Percentiles rank a stretch among this genome's conserved stretches.
These are phyloP conservation scores for Syngnathus acus DNA, from an alignment of 2,797 vertebrate species.

Conservation along the genomic window DNA sequence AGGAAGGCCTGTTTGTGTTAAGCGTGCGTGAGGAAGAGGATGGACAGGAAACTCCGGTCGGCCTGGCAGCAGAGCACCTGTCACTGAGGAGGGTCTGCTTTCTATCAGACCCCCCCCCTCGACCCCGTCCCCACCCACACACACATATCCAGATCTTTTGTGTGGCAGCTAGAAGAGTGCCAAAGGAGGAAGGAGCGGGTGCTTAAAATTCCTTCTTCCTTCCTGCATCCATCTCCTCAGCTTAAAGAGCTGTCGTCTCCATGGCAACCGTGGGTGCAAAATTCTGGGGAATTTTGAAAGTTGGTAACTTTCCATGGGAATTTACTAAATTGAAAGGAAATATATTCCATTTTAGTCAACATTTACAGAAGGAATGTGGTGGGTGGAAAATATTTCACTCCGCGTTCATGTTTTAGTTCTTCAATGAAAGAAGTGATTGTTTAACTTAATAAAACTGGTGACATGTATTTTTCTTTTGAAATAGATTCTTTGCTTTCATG, in stretches of 20 bases:
- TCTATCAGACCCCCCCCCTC: conserved; percentile 39
- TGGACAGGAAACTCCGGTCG: conserved; percentile 63
- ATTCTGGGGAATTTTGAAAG: background rate
- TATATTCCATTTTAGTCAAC: background rate
- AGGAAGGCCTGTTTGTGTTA: conserved; percentile 33
- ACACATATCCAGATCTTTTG: conserved; percentile 45
- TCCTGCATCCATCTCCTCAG: conserved; percentile 67
- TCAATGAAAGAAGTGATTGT: no score
- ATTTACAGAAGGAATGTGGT: background rate
- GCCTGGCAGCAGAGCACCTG: conserved; percentile 61
- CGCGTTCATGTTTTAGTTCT: no score
- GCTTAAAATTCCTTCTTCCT: conserved; percentile 65
- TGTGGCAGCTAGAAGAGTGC: conserved; percentile 51
- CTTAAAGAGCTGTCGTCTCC: conserved; percentile 58
- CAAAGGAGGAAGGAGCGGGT: conserved; percentile 45
- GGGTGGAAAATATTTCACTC: no score
- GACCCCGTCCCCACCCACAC: conserved; percentile 2
- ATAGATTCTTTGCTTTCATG: background rate
- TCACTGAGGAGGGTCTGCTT: conserved; percentile 66
- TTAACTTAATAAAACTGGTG: no score
- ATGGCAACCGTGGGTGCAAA: conserved; percentile 43
- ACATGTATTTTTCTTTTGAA: background rate
- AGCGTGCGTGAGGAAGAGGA: conserved; percentile 38
- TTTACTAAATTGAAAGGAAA: background rate
- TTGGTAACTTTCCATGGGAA: background rate